These are phyloP conservation scores for Phymastichus coffea DNA, from an alignment of 1,140 invertebrate genomes.

Conservation along the genomic window DNA sequence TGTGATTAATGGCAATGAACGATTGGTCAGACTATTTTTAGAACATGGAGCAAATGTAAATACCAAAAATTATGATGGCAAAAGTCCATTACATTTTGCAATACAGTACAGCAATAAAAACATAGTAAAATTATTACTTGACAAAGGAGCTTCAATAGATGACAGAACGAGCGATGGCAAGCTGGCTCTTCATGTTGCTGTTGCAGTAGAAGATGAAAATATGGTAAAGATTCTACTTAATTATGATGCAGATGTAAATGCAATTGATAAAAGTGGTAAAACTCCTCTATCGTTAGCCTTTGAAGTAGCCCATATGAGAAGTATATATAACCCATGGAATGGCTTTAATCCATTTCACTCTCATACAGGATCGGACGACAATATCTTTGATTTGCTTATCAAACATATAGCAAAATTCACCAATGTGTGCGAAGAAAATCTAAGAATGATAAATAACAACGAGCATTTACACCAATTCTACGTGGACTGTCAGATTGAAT, in stretches of 20 bases:
- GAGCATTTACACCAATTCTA: not conserved
- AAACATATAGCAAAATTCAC: slow-evolving; percentile 1
- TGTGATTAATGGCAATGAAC: not conserved
- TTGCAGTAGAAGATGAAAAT: slow-evolving; percentile 3
- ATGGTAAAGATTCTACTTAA: not conserved
- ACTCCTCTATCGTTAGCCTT: not conserved
- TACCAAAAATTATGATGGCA: not conserved
- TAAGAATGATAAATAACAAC: not conserved
- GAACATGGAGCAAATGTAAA: not conserved
- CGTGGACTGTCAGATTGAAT: not conserved
- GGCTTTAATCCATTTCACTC: not conserved
- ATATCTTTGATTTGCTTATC: slow-evolving; percentile 2
- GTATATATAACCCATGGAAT: slow-evolving; percentile 10
- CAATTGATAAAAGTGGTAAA: not conserved
- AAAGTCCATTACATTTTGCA: not conserved
- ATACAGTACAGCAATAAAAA: slow-evolving; percentile 8
- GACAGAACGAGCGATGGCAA: not conserved
- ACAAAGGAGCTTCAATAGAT: not conserved
- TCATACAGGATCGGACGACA: not conserved
- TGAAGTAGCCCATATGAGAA: slow-evolving; percentile 5
- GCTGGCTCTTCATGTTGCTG: not conserved
- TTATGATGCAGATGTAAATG: slow-evolving; percentile 1
- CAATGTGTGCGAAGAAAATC: not conserved
- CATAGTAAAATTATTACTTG: not conserved
- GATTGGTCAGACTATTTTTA: not conserved